Percentiles rank a stretch among this genome's conserved stretches.
phyloP scores from a whole-genome alignment of 2,888 invertebrate genomes.

The Amphipoea lucens region DNA sequence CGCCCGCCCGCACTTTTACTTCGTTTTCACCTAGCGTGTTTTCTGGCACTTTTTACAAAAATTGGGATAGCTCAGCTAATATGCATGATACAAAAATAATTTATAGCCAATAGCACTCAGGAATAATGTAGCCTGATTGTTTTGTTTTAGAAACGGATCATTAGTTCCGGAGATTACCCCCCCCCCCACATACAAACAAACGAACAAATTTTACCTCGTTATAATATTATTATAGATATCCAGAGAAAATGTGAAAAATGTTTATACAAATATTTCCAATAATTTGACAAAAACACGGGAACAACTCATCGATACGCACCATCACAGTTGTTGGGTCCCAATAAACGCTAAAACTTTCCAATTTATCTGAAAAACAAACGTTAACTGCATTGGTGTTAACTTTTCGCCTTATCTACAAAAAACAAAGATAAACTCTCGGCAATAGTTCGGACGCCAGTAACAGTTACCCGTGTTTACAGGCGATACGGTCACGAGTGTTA shows the following conservation, averaged over 20 bases:
- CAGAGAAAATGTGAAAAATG: neutral
- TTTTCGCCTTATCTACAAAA: neutral
- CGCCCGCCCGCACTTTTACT: no score
- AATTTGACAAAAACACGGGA: neutral
- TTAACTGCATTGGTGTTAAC: neutral
- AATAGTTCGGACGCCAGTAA: slow-evolving; percentile 49
- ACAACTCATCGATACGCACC: neutral
- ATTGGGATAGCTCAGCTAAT: no score
- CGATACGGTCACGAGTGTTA: slow-evolving; percentile 55
- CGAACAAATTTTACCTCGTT: neutral
- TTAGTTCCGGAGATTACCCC: neutral
- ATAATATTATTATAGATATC: neutral
- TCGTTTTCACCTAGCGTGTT: no score
- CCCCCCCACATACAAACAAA: no score
- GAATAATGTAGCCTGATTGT: no score
- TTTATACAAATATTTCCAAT: no score
- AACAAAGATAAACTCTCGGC: slow-evolving; percentile 47
- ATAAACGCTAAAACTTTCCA: slow-evolving; percentile 26
- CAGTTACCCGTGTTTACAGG: slow-evolving; percentile 62
- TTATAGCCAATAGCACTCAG: no score
- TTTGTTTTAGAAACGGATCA: no score
- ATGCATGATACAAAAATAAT: no score
- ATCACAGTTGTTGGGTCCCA: neutral
- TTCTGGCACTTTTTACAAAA: no score
- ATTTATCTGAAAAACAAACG: slow-evolving; percentile 48